phyloP scores from a whole-genome alignment of 2,113 vertebrate species.

The Dromas ardeola region DNA sequence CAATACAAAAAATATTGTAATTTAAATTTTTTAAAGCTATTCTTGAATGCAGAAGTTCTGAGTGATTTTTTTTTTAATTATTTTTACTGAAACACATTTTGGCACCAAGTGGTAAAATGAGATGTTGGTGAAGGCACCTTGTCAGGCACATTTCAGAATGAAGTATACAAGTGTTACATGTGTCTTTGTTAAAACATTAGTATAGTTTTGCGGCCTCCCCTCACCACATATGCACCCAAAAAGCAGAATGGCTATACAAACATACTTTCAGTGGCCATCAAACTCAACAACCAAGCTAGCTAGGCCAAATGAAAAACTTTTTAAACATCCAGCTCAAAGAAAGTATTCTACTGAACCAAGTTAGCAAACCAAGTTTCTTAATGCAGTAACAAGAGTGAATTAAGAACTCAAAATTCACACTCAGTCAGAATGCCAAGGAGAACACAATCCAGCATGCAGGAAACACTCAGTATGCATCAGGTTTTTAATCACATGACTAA shows the following conservation, averaged over 20 bases:
- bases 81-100: constrained; percentile 14
- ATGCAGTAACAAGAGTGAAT: neutral
- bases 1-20: too few relatives aligned
- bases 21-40: neutral
- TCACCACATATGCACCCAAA: neutral
- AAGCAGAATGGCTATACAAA: neutral
- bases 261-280: neutral
- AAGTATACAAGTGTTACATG: neutral
- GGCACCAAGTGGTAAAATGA: constrained; percentile 37
- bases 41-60: neutral
- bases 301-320: neutral
- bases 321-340: neutral
- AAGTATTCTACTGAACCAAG: neutral
- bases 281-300: neutral
- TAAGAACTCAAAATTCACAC: neutral
- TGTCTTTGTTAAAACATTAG: neutral
- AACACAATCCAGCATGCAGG: neutral
- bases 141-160: neutral
- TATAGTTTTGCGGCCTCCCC: neutral
- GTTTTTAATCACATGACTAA: neutral
- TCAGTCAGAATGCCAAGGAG: neutral
- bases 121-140: neutral
- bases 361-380: neutral
- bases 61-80: neutral
- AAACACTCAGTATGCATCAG: neutral